Evolutionary conservation across 2,113 vertebrate species (phyloP).

Genomic region (Rhinolophus sinicus): DNA sequence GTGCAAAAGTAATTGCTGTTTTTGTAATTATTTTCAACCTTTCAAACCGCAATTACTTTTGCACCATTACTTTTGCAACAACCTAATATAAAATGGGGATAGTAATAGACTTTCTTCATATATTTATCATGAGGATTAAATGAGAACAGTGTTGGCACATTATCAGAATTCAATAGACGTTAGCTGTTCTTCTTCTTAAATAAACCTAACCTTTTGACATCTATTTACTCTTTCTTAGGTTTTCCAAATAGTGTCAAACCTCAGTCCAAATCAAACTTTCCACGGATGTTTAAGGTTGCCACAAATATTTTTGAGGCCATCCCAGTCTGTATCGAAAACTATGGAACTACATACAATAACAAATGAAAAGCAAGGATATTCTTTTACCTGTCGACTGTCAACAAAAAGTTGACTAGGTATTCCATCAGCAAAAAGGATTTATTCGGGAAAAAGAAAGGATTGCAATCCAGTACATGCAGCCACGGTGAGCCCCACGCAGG

Average conservation of each 20-base stretch:
- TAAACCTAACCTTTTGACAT: not conserved
- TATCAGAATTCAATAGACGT: not conserved
- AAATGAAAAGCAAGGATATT: not conserved
- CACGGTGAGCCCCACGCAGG: not conserved
- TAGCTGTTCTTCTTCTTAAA: not conserved
- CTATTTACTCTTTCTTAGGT: not conserved
- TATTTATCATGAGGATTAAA: constrained; percentile 6
- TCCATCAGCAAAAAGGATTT: not conserved
- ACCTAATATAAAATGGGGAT: not conserved
- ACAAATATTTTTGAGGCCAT: not conserved
- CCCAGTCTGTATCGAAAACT: not conserved
- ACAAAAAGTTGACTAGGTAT: not conserved
- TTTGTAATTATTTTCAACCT: too few relatives aligned
- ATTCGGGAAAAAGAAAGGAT: not conserved
- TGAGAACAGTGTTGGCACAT: not conserved
- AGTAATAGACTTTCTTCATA: not conserved
- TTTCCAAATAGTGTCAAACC: not conserved
- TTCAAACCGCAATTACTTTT: too few relatives aligned
- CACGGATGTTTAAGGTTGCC: not conserved
- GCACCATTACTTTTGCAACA: too few relatives aligned
- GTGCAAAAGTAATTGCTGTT: too few relatives aligned
- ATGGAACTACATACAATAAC: not conserved
- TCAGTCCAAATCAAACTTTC: constrained; percentile 8
- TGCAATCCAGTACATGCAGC: not conserved
- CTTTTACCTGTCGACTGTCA: not conserved